phyloP scores from a whole-genome alignment of 1,140 invertebrate species.

The Antheraea pernyi region DNA sequence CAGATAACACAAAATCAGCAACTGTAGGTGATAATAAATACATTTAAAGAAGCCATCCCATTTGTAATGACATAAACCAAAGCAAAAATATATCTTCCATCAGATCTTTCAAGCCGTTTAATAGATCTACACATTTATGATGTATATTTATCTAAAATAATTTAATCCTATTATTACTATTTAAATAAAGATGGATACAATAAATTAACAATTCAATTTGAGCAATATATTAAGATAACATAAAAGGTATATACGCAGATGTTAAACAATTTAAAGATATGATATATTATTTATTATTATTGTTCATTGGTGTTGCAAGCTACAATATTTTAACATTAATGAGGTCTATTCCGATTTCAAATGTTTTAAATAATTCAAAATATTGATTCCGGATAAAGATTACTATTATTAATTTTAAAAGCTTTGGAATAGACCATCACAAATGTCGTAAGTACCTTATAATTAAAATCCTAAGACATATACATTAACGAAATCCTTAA shows the following conservation, averaged over 20 bases:
- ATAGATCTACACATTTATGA: background rate
- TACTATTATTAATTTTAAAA: background rate
- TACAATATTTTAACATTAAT: slow-evolving; percentile 4
- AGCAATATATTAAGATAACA: background rate
- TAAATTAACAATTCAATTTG: background rate
- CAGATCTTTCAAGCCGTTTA: background rate
- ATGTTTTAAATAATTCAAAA: background rate
- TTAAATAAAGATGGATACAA: background rate
- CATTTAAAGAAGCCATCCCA: no score
- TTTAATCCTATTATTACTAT: background rate
- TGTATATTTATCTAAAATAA: background rate
- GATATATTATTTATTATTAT: background rate
- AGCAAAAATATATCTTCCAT: background rate
- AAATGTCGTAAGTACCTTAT: background rate
- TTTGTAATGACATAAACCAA: no score
- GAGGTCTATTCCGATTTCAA: slow-evolving; percentile 1
- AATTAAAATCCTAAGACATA: background rate
- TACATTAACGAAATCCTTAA: no score
- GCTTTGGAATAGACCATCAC: background rate
- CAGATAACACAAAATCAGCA: no score
- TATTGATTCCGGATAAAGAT: background rate
- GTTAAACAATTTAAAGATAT: background rate
- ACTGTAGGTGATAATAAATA: no score
- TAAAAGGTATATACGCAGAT: background rate
- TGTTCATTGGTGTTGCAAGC: slow-evolving; percentile 14